A percentile compares a stretch with the other conserved stretches of the same genome.
These are phyloP conservation scores for western clawed frog (Xenopus tropicalis) DNA, from an alignment of 2,113 vertebrate genomes.

Conservation along the genomic window UCB_Xtro_10.0 CM004450.2:109473501-109474000, in stretches of 20 bases:
- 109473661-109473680: background rate
- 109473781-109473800: conserved; percentile 19
- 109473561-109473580: no score
- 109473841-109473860: background rate
- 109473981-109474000: no score
- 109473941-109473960: no score
- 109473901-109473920: background rate
- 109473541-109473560: background rate
- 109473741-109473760: conserved; percentile 15
- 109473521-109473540: no score
- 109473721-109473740: conserved; percentile 17
- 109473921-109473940: no score
- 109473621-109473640: background rate
- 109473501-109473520: no score
- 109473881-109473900: background rate
- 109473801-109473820: background rate
- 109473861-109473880: background rate
- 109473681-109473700: background rate
- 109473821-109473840: background rate
- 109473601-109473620: background rate
- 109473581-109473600: no score
- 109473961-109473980: no score
- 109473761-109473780: conserved; percentile 9
- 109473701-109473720: conserved; percentile 13
- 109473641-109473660: background rate